phyloP scores from a whole-genome alignment of 2,888 invertebrate species.

The Leptodirus hochenwartii region DNA sequence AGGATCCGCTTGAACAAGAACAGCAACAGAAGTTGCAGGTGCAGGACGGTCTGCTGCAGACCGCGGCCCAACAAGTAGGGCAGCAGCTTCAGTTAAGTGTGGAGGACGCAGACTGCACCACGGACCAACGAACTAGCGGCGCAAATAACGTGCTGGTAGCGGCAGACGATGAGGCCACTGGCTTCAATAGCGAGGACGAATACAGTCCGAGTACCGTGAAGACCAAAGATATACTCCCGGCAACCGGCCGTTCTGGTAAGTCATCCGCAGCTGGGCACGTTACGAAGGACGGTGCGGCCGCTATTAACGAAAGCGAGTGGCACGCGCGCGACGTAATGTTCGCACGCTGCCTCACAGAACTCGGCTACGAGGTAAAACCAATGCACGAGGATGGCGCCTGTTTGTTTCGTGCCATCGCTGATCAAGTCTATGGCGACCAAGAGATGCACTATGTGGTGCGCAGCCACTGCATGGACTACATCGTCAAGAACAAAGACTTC shows the following conservation, averaged over 20 bases:
- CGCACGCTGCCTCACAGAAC: conserved; percentile 37
- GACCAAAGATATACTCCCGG: too few relatives aligned
- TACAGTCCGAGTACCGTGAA: conserved; percentile 21
- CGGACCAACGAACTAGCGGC: too few relatives aligned
- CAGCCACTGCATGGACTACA: conserved; percentile 77
- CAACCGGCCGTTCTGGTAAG: conserved; percentile 13
- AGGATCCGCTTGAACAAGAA: too few relatives aligned
- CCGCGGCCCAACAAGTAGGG: conserved; percentile 1
- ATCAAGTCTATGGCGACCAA: conserved; percentile 81
- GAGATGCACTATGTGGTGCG: conserved; percentile 72
- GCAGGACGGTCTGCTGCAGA: conserved; percentile 5
- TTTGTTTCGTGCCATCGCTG: conserved; percentile 71
- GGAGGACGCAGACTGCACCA: too few relatives aligned
- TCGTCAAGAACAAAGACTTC: conserved; percentile 72
- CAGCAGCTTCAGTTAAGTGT: too few relatives aligned
- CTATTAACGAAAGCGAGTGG: conserved; percentile 16
- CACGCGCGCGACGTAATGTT: conserved; percentile 25
- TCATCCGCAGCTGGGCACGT: too few relatives aligned
- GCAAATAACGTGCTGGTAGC: conserved; percentile 18
- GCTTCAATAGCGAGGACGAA: conserved; percentile 28
- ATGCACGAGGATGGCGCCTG: conserved; percentile 84
- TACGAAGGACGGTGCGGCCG: too few relatives aligned
- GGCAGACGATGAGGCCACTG: conserved; percentile 23
- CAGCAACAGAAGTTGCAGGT: conserved; percentile 6
- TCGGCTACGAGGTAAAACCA: conserved; percentile 59